Percentiles rank a stretch among this genome's conserved stretches.
Conservation (phyloP, 1,140 invertebrate species). For the Galleria mellonella region DNA sequence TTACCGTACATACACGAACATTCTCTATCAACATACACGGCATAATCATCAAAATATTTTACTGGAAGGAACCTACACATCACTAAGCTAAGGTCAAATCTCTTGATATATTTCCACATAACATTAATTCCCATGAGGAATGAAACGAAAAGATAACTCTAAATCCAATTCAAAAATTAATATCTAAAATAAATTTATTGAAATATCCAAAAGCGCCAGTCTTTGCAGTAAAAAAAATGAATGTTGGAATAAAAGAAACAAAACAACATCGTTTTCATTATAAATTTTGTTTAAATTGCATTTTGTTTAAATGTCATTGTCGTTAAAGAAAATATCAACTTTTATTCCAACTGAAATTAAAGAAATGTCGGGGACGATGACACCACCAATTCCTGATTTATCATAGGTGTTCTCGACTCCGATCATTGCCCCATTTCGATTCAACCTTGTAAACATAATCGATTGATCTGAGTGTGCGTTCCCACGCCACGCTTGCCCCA, state of each 20-base stretch:
- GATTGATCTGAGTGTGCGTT: conserved; percentile 73
- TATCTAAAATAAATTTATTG: conserved; percentile 25
- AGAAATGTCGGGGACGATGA: conserved; percentile 3
- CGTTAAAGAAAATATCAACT: conserved; percentile 16
- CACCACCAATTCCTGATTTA: neutral
- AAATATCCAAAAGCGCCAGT: conserved; percentile 71
- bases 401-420: conserved; percentile 55
- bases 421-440: conserved; percentile 20
- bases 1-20: no score
- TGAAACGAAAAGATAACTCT: conserved; percentile 68
- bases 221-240: conserved; percentile 23
- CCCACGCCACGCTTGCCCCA: conserved; percentile 70
- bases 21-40: no score
- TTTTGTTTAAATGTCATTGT: no score
- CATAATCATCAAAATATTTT: conserved; percentile 16
- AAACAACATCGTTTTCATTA: no score
- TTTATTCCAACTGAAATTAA: conserved; percentile 19
- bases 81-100: conserved; percentile 61
- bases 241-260: conserved; percentile 20
- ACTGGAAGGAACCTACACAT: conserved; percentile 51
- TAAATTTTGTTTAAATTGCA: no score
- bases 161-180: conserved; percentile 31
- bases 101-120: conserved; percentile 53
- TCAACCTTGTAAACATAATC: conserved; percentile 62
- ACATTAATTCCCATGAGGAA: conserved; percentile 71